Evolutionary conservation across 2,888 invertebrate genomes (phyloP).

Genomic region (Tenthredo mesomela): DNA sequence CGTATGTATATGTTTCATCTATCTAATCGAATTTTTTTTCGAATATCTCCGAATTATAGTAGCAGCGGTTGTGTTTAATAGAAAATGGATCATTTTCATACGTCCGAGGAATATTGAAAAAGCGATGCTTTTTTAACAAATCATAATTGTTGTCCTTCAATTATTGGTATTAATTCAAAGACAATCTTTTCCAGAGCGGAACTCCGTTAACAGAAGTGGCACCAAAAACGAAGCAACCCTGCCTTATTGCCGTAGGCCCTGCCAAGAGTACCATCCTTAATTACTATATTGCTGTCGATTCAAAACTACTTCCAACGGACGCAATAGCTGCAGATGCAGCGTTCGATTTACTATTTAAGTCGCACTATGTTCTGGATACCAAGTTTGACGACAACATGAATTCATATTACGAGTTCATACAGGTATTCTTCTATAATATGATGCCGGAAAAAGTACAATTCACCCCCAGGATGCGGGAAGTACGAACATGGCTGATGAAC

Average conservation of each 20-base stretch:
- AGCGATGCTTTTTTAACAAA: neutral
- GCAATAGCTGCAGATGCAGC: constrained; percentile 38
- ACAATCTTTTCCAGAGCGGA: constrained; percentile 48
- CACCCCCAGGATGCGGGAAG: constrained; percentile 37
- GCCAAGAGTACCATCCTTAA: constrained; percentile 29
- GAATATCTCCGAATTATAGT: neutral
- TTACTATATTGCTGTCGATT: constrained; percentile 43
- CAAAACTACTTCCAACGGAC: constrained; percentile 31
- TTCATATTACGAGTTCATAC: constrained; percentile 47
- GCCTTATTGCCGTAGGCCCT: constrained; percentile 49
- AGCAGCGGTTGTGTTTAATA: neutral
- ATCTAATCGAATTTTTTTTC: neutral
- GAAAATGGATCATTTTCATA: neutral
- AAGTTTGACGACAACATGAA: constrained; percentile 45
- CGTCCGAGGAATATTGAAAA: neutral
- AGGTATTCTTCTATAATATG: constrained; percentile 51
- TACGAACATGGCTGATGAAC: constrained; percentile 15
- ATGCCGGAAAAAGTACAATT: neutral
- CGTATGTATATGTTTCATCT: constrained; percentile 8
- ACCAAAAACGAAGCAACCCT: constrained; percentile 45
- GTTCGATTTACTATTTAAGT: constrained; percentile 53
- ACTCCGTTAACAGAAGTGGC: constrained; percentile 27
- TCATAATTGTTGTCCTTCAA: neutral
- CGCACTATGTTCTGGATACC: constrained; percentile 55
- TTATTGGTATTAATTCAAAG: neutral